A percentile compares a stretch with the other conserved stretches of the same genome.
These are phyloP conservation scores for Brachionus angularis DNA, from an alignment of 1,140 invertebrate genomes.

Conservation along the genomic window DNA sequence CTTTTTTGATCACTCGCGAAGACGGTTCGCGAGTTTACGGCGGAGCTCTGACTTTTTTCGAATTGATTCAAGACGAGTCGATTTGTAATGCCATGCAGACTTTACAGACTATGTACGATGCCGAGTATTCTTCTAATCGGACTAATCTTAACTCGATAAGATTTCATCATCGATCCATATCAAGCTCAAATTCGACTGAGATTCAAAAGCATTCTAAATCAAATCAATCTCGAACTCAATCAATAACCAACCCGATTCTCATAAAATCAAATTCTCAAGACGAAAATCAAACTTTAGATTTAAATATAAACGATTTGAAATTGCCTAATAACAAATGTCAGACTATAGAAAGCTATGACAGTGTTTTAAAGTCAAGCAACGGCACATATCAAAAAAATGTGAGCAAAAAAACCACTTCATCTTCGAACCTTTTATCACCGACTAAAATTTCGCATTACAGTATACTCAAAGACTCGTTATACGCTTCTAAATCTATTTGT, in stretches of 20 bases:
- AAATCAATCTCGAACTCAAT: background rate
- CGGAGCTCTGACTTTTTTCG: conserved; percentile 87
- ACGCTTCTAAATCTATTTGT: conserved; percentile 85
- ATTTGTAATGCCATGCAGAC: conserved; percentile 91
- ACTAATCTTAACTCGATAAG: conserved; percentile 44
- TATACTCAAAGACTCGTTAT: conserved; percentile 82
- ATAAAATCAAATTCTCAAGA: background rate
- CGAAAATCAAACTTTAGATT: background rate
- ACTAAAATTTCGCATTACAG: conserved; percentile 70
- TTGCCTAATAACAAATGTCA: too few species aligned
- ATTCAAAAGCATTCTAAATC: too few species aligned
- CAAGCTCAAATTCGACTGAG: conserved; percentile 49
- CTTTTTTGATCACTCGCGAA: conserved; percentile 91
- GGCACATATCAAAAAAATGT: too few species aligned
- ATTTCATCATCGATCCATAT: conserved; percentile 45
- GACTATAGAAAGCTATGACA: too few species aligned
- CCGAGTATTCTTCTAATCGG: conserved; percentile 31
- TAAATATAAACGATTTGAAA: too few species aligned
- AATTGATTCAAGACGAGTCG: conserved; percentile 82
- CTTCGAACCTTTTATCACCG: conserved; percentile 51
- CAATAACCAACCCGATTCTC: background rate
- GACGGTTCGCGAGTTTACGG: conserved; percentile 90
- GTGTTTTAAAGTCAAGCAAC: conserved; percentile 5
- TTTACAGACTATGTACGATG: conserved; percentile 65
- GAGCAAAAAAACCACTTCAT: conserved; percentile 1